phyloP scores from a whole-genome alignment of 2,888 invertebrate species.

The Ophonus ardosiacus region DNA sequence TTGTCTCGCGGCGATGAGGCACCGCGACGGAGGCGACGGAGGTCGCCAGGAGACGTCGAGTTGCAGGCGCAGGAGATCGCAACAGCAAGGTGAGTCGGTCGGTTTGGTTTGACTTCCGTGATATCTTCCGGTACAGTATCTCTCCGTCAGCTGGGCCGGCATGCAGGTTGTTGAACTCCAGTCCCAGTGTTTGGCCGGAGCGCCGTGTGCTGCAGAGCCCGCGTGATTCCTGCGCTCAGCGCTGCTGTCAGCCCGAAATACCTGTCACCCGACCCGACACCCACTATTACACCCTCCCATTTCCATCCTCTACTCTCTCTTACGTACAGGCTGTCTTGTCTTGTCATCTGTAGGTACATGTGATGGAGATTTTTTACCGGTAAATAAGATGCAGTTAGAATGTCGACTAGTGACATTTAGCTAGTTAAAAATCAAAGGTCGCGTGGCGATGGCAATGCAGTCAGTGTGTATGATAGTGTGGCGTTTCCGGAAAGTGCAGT shows the following conservation, averaged over 20 bases:
- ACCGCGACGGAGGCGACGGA: conserved; percentile 74
- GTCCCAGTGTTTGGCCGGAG: conserved; percentile 59
- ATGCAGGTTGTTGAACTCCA: conserved; percentile 64
- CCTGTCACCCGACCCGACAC: conserved; percentile 2
- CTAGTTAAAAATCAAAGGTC: conserved; percentile 67
- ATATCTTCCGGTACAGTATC: conserved; percentile 65
- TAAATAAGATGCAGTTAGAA: conserved; percentile 71
- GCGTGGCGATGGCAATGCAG: conserved; percentile 64
- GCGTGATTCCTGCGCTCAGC: conserved; percentile 6
- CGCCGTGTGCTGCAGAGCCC: conserved; percentile 58
- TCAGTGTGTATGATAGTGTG: conserved; percentile 53
- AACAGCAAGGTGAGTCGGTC: conserved; percentile 61
- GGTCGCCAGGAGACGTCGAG: conserved; percentile 76
- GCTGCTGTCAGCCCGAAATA: conserved; percentile 1
- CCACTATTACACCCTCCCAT: neutral
- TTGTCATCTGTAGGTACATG: conserved; percentile 22
- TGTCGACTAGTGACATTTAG: conserved; percentile 74
- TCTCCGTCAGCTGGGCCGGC: conserved; percentile 64
- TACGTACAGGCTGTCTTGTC: neutral
- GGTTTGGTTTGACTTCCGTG: conserved; percentile 63
- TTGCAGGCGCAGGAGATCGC: conserved; percentile 74
- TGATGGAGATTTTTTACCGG: conserved; percentile 43
- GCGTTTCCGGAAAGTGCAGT: conserved; percentile 64
- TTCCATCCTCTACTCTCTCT: neutral
- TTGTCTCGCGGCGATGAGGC: conserved; percentile 72